Percentiles rank a stretch among this genome's conserved stretches.
phyloP scores from a whole-genome alignment of 2,888 invertebrate species.

The Eupithecia centaureata region DNA sequence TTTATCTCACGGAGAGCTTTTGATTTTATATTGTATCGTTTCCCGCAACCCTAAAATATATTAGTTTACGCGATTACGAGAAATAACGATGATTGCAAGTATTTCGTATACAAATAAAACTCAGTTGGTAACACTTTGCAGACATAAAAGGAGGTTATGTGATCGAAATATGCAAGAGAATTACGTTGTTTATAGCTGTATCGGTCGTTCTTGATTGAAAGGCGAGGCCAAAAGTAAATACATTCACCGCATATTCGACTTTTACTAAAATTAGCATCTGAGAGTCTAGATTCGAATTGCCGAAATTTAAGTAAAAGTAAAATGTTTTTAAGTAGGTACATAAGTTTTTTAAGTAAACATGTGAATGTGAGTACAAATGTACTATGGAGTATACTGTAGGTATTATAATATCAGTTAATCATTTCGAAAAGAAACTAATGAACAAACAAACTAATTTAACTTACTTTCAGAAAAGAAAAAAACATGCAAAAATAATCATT shows the following conservation, averaged over 20 bases:
- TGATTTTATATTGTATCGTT: neutral
- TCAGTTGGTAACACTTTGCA: slow-evolving; percentile 14
- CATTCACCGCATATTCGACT: neutral
- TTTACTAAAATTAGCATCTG: slow-evolving; percentile 17
- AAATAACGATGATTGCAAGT: neutral
- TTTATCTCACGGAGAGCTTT: neutral
- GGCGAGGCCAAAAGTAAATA: slow-evolving; percentile 17
- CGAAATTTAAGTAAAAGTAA: neutral
- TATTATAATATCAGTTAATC: too few species aligned
- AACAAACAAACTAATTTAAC: too few species aligned
- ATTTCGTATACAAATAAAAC: neutral
- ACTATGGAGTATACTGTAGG: too few species aligned
- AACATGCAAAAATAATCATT: too few species aligned
- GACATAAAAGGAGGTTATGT: slow-evolving; percentile 8
- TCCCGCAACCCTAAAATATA: neutral
- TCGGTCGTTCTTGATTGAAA: slow-evolving; percentile 6
- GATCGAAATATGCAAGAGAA: slow-evolving; percentile 3
- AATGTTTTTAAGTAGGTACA: neutral
- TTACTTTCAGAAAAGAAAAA: too few species aligned
- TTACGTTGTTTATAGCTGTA: slow-evolving; percentile 14
- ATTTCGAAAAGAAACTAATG: too few species aligned
- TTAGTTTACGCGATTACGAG: neutral
- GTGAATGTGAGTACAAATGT: too few species aligned
- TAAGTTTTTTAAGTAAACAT: too few species aligned
- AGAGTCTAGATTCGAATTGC: slow-evolving; percentile 18